These are phyloP conservation scores for Tinea pellionella DNA, from an alignment of 2,888 invertebrate species.

Conservation along the genomic window DNA sequence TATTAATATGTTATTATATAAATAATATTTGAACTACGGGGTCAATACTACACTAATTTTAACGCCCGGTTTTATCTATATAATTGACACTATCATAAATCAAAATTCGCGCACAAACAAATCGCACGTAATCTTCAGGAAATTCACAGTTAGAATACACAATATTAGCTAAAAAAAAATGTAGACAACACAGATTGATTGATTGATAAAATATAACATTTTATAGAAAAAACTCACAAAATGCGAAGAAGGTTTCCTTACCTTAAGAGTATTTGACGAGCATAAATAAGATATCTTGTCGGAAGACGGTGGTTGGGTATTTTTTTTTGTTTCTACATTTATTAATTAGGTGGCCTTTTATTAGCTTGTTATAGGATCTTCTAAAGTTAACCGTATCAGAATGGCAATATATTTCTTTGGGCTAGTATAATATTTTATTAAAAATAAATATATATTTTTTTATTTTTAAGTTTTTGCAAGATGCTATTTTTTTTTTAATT, in stretches of 20 bases:
- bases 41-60: not conserved
- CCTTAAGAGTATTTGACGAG: slow-evolving; percentile 31
- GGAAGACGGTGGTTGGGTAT: slow-evolving; percentile 41
- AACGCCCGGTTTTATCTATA: not conserved
- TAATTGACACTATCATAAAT: slow-evolving; percentile 4
- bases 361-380: slow-evolving; percentile 40
- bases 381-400: not conserved
- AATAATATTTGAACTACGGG: not conserved
- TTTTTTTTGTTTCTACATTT: slow-evolving; percentile 49
- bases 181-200: slow-evolving; percentile 37
- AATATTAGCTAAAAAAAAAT: slow-evolving; percentile 45
- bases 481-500: no score
- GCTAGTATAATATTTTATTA: not conserved
- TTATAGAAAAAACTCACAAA: slow-evolving; percentile 35
- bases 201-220: slow-evolving; percentile 44
- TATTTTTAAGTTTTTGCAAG: no score
- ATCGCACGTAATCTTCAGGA: slow-evolving; percentile 9
- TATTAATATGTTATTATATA: not conserved
- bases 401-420: not conserved
- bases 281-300: slow-evolving; percentile 45
- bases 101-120: not conserved
- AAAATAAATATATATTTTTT: not conserved
- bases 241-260: slow-evolving; percentile 37
- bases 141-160: not conserved
- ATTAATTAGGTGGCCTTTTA: slow-evolving; percentile 58